These are phyloP conservation scores for Atherinomorus stipes DNA, from an alignment of 2,113 vertebrate genomes.

Conservation along the genomic window DNA sequence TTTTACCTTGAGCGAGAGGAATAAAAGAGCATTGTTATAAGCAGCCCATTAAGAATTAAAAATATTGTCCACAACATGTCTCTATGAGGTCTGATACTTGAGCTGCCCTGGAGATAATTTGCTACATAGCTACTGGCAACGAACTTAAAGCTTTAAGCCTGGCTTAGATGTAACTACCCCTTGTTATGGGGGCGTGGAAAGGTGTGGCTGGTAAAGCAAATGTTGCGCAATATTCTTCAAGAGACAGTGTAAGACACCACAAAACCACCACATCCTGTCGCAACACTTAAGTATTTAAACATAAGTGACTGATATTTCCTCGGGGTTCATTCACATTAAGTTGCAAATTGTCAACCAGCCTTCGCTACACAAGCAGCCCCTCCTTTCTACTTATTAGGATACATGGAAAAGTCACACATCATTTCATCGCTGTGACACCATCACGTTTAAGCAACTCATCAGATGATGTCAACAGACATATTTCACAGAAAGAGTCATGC, in stretches of 20 bases:
- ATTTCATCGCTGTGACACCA: constrained; percentile 40
- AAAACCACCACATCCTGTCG: neutral
- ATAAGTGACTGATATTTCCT: neutral
- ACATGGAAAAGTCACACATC: neutral
- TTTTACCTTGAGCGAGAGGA: constrained; percentile 75
- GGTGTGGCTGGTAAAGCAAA: constrained; percentile 62
- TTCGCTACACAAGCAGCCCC: neutral
- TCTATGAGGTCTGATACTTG: neutral
- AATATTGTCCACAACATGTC: constrained; percentile 72
- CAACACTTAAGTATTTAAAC: neutral
- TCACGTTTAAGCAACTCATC: neutral
- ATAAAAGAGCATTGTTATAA: constrained; percentile 54
- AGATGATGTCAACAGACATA: constrained; percentile 10
- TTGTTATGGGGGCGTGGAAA: constrained; percentile 56
- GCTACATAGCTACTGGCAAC: constrained; percentile 13
- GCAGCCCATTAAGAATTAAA: constrained; percentile 60
- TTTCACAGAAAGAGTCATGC: neutral
- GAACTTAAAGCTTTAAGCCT: constrained; percentile 30
- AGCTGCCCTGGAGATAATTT: constrained; percentile 10
- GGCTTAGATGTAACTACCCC: constrained; percentile 10
- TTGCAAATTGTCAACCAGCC: neutral
- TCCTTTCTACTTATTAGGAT: neutral
- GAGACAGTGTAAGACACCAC: neutral
- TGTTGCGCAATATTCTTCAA: constrained; percentile 46
- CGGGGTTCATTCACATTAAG: neutral